Evolutionary conservation across 1,140 invertebrate genomes (phyloP).

Genomic region (Magallana angulata): DNA sequence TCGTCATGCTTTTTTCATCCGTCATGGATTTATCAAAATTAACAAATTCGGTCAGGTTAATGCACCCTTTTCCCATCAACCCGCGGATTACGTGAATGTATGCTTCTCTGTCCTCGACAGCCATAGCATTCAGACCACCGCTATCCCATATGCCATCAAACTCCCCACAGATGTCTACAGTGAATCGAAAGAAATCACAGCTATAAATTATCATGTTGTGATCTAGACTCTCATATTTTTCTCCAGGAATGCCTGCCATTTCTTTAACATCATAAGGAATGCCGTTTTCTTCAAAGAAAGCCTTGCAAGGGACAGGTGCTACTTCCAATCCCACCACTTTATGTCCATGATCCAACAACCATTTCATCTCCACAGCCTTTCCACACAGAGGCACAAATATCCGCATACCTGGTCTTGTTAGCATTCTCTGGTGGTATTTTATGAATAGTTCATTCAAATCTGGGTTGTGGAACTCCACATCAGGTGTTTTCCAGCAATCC

Average conservation of each 20-base stretch:
- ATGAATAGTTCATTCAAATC: constrained; percentile 25
- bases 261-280: constrained; percentile 19
- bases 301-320: constrained; percentile 20
- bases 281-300: constrained; percentile 49
- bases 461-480: constrained; percentile 21
- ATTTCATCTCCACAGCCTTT: constrained; percentile 50
- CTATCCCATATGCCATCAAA: constrained; percentile 50
- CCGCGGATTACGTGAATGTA: constrained; percentile 39
- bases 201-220: constrained; percentile 24
- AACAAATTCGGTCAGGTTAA: constrained; percentile 30
- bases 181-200: constrained; percentile 48
- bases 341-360: constrained; percentile 39
- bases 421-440: constrained; percentile 11
- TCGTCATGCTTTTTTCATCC: neutral
- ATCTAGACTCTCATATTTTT: constrained; percentile 38
- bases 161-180: neutral
- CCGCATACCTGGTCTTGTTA: constrained; percentile 1
- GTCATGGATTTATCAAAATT: constrained; percentile 1
- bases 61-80: constrained; percentile 38
- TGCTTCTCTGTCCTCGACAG: constrained; percentile 20
- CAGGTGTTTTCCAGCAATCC: constrained; percentile 11
- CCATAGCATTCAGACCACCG: constrained; percentile 38
- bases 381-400: constrained; percentile 52
- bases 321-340: constrained; percentile 48
- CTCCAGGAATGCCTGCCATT: neutral